Base-by-base conservation (phyloP, 2,888 invertebrate genomes). In the Macaria liturata region DNA sequence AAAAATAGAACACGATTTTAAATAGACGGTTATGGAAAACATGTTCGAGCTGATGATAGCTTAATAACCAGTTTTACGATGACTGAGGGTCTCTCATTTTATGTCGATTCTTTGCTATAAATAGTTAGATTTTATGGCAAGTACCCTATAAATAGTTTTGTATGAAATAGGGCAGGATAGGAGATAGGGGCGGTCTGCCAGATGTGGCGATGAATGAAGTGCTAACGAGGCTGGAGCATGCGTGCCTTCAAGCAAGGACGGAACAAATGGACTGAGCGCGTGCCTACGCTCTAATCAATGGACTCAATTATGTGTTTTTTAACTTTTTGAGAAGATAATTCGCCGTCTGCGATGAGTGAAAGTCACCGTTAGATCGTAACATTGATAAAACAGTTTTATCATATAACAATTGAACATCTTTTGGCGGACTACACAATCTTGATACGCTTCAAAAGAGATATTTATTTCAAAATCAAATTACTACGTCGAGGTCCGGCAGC, bases 201-300 rank as follows among this genome's bases (percentile, higher is more conserved):
- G 84, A 88, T 88, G 88, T 70, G 67, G 66, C 80, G 78, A 80
- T 84, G 86, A 88, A 84, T 86, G 84, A 83, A 75, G 77, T 81
- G 83, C 83, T 87, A 88, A 87, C 82, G 80, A 68, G 67, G 48
- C 44, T 51, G 39, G 44, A 54, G 39, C 66, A 66, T 66, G 59
- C 53, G 55, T 62, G 63, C 62, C 20, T 59, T 47, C 34, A 61
- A 44, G 40, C 58, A 59, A 59, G 49, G 57, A 43, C 32, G 52
- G 47, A 49, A n/a, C n/a, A 61, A 55, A 54, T 52, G 57, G 59
- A 62, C 44, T 32, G 59, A 56, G 46, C 47, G 20, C 20, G 20
- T 20, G 20, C 20, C 20, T 20, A 20, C 20, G 20, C 20, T 20
- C 20, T 20, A 20, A 20, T 20, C 20, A 20, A 20, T 20, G 20